phyloP scores from a whole-genome alignment of 2,888 invertebrate species.

The Apamea anceps region DNA sequence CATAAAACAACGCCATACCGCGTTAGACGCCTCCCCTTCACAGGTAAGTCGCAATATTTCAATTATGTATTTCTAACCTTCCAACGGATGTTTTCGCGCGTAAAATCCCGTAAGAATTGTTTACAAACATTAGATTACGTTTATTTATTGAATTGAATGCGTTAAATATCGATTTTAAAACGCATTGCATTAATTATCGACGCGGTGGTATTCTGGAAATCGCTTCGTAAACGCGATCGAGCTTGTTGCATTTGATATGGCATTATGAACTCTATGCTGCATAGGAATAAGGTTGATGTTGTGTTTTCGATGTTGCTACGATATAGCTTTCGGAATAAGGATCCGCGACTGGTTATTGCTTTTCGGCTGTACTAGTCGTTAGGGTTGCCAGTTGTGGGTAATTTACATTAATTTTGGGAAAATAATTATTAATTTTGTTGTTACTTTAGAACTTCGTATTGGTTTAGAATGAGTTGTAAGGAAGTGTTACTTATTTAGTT shows the following conservation, averaged over 20 bases:
- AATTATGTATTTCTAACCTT: conserved; percentile 71
- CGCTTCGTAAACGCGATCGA: conserved; percentile 71
- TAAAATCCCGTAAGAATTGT: conserved; percentile 68
- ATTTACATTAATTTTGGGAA: conserved; percentile 54
- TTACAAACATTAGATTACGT: conserved; percentile 62
- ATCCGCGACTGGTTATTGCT: conserved; percentile 77
- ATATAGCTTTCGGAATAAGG: conserved; percentile 79
- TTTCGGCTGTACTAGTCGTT: conserved; percentile 68
- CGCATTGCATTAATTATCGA: conserved; percentile 75
- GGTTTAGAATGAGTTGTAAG: background rate
- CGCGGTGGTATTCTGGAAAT: conserved; percentile 80
- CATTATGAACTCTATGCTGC: conserved; percentile 73
- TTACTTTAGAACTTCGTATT: background rate
- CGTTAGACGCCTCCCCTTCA: conserved; percentile 13
- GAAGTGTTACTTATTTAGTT: background rate
- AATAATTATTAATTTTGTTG: conserved; percentile 13
- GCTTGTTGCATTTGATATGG: conserved; percentile 45
- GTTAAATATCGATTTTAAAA: conserved; percentile 67
- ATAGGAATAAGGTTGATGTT: conserved; percentile 72
- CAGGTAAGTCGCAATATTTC: conserved; percentile 67
- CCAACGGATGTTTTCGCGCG: conserved; percentile 75
- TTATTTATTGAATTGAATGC: conserved; percentile 41
- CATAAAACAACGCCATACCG: background rate
- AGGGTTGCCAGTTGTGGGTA: conserved; percentile 54
- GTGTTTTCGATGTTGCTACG: conserved; percentile 60